Evolutionary conservation across 1,140 invertebrate species (phyloP).

Genomic region (Marisa cornuarietis): DNA sequence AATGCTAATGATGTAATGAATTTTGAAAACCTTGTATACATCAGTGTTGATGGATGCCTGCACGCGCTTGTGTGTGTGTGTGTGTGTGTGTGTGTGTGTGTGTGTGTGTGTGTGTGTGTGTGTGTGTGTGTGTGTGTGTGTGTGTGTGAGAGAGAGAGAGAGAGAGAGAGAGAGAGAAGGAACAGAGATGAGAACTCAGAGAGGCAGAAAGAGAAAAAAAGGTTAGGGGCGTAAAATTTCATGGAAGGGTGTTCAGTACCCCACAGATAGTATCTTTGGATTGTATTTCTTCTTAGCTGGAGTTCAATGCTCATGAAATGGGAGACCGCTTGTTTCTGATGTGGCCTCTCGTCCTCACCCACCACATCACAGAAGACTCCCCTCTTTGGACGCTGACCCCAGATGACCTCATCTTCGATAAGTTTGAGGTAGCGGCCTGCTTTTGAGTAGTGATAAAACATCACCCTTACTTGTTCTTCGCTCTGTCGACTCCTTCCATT

Average conservation of each 20-base stretch:
- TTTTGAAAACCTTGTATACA: neutral
- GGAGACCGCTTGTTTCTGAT: conserved; percentile 90
- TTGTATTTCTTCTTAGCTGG: conserved; percentile 38
- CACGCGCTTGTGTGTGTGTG: neutral
- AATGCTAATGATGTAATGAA: neutral
- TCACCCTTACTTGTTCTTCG: too few relatives aligned
- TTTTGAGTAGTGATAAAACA: too few relatives aligned
- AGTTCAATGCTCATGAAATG: conserved; percentile 82
- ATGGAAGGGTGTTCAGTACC: too few relatives aligned
- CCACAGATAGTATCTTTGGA: too few relatives aligned
- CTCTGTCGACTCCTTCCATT: too few relatives aligned
- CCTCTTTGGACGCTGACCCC: conserved; percentile 89
- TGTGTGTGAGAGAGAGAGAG: too few relatives aligned
- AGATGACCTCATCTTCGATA: conserved; percentile 82
- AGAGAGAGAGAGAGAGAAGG: neutral
- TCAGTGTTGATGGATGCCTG: neutral
- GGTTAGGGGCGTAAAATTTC: too few relatives aligned
- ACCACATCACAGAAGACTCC: conserved; percentile 84
- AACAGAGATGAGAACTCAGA: neutral
- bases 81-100: too few relatives aligned
- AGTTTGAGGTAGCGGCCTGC: conserved; percentile 81
- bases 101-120: too few relatives aligned
- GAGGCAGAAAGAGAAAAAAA: neutral
- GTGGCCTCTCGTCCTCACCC: conserved; percentile 84
- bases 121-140: too few relatives aligned